Conservation (phyloP, 2,113 vertebrate species). For the Xenus cinereus region DNA sequence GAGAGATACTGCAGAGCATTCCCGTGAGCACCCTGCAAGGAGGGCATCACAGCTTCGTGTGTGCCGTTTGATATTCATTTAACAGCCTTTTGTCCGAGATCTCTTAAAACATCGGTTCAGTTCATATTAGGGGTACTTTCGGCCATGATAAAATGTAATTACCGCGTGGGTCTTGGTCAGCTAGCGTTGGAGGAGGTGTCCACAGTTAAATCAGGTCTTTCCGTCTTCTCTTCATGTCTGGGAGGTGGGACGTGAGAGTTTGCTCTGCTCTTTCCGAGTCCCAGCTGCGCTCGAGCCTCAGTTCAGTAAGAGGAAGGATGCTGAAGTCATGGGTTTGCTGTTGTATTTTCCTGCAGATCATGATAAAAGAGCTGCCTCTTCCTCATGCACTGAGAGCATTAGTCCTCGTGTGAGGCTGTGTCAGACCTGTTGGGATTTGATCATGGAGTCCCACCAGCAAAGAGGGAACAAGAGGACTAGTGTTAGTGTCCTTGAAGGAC, state of each 20-base stretch:
- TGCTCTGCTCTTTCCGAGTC: background rate
- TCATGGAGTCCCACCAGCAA: background rate
- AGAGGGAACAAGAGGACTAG: background rate
- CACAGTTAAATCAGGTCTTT: background rate
- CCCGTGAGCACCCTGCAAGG: background rate
- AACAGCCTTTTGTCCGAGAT: background rate
- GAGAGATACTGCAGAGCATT: background rate
- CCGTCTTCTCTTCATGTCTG: background rate
- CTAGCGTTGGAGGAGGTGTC: background rate
- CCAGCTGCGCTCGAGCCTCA: background rate
- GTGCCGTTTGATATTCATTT: fast-evolving
- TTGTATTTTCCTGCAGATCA: background rate
- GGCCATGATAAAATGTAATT: background rate
- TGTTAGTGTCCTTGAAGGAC: background rate
- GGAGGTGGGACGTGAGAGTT: background rate
- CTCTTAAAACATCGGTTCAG: background rate
- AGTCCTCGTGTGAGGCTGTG: background rate
- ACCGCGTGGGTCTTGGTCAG: background rate
- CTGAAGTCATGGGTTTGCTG: background rate
- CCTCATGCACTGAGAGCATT: background rate
- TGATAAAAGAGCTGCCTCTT: background rate
- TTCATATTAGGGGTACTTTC: background rate
- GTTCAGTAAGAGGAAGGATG: background rate
- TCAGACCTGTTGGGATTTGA: background rate
- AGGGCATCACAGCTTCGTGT: background rate